Evolutionary conservation across 2,888 invertebrate genomes (phyloP).

Genomic region (Hedychridium roseum): DNA sequence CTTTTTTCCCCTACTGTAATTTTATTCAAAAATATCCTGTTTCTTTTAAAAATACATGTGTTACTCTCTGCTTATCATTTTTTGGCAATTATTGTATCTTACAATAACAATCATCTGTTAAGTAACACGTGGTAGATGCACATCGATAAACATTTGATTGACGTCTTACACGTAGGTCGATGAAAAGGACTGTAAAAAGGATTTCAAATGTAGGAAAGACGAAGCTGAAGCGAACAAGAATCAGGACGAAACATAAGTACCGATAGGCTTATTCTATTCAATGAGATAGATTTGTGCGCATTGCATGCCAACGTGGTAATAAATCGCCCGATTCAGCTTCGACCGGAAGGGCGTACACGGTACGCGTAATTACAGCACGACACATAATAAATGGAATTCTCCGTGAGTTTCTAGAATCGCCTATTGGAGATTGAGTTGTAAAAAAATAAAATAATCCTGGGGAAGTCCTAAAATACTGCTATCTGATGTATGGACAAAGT

Average conservation of each 20-base stretch:
- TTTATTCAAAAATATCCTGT: conserved; percentile 61
- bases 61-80: conserved; percentile 43
- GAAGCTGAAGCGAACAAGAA: too few species aligned
- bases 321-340: not conserved
- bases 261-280: too few species aligned
- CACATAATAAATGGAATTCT: not conserved
- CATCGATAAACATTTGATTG: conserved; percentile 2
- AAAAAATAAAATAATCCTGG: too few species aligned
- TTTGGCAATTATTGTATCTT: conserved; percentile 50
- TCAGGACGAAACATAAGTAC: too few species aligned
- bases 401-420: not conserved
- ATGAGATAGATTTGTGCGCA: too few species aligned
- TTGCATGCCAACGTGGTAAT: too few species aligned
- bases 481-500: conserved; percentile 45
- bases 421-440: too few species aligned
- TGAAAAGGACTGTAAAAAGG: not conserved
- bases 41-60: conserved; percentile 59
- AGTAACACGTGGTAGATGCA: conserved; percentile 35
- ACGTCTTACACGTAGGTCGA: not conserved
- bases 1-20: conserved; percentile 48
- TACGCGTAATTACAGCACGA: not conserved
- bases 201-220: too few species aligned
- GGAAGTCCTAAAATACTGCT: conserved; percentile 49
- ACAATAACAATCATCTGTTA: conserved; percentile 42
- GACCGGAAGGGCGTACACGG: not conserved